Evolutionary conservation across 1,140 invertebrate species (phyloP).

Genomic region (Drosophila trapezifrons): DNA sequence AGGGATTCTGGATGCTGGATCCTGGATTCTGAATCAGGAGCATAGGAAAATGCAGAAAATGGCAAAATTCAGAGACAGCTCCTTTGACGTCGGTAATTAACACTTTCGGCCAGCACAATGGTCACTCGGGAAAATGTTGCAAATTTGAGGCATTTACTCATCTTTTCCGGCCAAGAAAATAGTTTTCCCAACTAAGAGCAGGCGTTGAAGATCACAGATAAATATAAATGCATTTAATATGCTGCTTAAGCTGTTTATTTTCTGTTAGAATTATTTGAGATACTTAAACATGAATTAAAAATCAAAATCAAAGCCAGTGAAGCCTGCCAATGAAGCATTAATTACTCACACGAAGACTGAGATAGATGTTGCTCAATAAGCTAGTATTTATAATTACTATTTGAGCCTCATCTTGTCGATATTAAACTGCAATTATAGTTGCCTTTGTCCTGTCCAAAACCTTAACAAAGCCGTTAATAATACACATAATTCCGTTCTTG

Average conservation of each 20-base stretch:
- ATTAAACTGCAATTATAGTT: not conserved
- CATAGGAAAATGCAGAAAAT: not conserved
- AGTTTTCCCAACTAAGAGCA: not conserved
- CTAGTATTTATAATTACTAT: no score
- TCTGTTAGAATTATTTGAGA: no score
- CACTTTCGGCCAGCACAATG: constrained; percentile 8
- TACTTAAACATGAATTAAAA: no score
- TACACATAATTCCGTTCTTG: constrained; percentile 2
- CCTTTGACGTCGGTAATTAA: constrained; percentile 17
- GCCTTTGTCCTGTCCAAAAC: not conserved
- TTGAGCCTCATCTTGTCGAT: no score
- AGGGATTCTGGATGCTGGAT: not conserved
- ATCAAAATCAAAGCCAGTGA: no score
- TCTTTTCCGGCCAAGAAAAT: no score
- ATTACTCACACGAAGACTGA: no score
- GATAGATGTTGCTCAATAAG: no score
- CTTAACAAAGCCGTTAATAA: constrained; percentile 8
- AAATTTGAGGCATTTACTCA: not conserved
- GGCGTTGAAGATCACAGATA: not conserved
- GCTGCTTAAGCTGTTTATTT: no score
- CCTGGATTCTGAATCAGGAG: not conserved
- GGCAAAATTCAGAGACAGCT: constrained; percentile 3
- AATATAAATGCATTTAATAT: not conserved
- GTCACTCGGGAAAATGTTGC: not conserved
- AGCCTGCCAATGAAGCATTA: no score